phyloP scores from a whole-genome alignment of 2,797 vertebrate genomes.

The Lophius americanus region DNA sequence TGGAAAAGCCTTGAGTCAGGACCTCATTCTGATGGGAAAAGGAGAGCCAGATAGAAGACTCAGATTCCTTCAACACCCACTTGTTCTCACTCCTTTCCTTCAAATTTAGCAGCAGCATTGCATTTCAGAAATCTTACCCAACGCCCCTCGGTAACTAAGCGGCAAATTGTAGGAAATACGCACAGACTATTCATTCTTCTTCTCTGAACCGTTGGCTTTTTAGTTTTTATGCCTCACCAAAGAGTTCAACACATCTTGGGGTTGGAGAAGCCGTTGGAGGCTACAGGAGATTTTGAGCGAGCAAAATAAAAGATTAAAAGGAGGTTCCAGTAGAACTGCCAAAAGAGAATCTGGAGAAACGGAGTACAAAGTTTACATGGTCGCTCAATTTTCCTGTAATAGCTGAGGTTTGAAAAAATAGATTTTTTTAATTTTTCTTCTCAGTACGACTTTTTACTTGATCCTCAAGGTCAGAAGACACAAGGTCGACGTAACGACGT shows the following conservation, averaged over 20 bases:
- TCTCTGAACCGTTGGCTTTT: constrained; percentile 10
- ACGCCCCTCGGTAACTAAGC: background rate
- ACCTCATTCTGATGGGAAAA: constrained; percentile 56
- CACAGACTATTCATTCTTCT: constrained; percentile 38
- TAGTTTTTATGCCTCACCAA: constrained; percentile 17
- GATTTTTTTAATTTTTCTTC: too few relatives aligned
- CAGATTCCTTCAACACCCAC: constrained; percentile 8
- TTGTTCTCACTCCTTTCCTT: constrained; percentile 28
- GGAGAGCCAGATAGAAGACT: constrained; percentile 37
- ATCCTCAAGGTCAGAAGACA: too few relatives aligned
- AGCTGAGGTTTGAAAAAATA: too few relatives aligned
- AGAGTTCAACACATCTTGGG: background rate
- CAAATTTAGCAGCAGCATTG: constrained; percentile 25
- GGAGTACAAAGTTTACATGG: background rate
- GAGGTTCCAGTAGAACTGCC: background rate
- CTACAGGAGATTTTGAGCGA: constrained; percentile 3
- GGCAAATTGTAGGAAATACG: constrained; percentile 41
- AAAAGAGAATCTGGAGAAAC: background rate
- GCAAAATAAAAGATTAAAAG: background rate
- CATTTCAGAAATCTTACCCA: too few relatives aligned
- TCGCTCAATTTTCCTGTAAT: background rate
- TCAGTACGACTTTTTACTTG: too few relatives aligned
- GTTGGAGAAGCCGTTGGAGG: too few relatives aligned
- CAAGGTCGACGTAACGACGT: background rate
- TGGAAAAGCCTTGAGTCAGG: constrained; percentile 47